phyloP scores from a whole-genome alignment of 2,113 vertebrate species.

The Aptenodytes forsteri region DNA sequence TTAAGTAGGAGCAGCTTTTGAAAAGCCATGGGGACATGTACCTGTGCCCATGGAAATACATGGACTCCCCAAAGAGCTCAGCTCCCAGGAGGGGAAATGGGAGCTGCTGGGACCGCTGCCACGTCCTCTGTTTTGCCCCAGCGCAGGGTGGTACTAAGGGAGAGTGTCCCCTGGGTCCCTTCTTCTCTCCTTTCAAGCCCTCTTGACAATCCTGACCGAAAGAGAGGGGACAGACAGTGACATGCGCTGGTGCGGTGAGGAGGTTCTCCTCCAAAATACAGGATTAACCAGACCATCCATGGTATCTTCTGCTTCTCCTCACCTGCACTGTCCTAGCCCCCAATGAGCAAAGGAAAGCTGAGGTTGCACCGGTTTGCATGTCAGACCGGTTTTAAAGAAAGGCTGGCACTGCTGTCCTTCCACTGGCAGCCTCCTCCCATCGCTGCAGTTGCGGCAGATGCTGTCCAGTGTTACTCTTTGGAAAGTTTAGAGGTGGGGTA shows the following conservation, averaged over 20 bases:
- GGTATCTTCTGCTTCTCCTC: not conserved
- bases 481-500: not conserved
- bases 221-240: fast-evolving
- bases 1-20: not conserved
- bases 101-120: not conserved
- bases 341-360: not conserved
- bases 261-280: not conserved
- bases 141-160: not conserved
- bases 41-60: not conserved
- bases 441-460: not conserved
- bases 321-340: not conserved
- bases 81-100: not conserved
- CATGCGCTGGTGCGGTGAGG: fast-evolving
- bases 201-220: not conserved
- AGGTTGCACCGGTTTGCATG: not conserved
- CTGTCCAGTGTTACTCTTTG: not conserved
- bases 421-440: not conserved
- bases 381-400: not conserved
- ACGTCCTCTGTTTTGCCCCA: not conserved
- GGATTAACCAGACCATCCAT: not conserved
- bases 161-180: not conserved
- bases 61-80: not conserved
- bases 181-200: not conserved
- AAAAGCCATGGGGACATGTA: not conserved
- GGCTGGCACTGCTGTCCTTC: not conserved